Conservation (phyloP, 2,113 vertebrate species). For the Cyprinodon brontotheroides region DNA sequence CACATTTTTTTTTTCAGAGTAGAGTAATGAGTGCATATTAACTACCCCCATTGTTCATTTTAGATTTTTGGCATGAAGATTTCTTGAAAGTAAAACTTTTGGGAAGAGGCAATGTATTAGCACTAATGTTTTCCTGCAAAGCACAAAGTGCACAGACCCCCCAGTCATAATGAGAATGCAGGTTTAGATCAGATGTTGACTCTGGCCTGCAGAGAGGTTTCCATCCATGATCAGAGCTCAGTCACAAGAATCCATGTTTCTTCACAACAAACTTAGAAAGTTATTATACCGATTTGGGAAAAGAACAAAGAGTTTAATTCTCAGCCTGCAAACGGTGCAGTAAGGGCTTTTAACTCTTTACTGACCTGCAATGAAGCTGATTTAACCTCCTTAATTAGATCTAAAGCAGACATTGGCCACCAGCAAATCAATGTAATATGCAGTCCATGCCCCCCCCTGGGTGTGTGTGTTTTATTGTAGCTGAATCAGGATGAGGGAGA, state of each 20-base stretch:
- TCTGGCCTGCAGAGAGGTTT: background rate
- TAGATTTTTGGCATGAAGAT: background rate
- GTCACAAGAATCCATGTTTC: background rate
- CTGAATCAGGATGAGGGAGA: slow-evolving; percentile 54
- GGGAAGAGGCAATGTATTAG: background rate
- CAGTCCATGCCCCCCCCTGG: slow-evolving; percentile 14
- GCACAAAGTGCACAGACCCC: background rate
- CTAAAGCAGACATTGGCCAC: slow-evolving; percentile 14
- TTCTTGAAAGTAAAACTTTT: no score
- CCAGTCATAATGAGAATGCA: background rate
- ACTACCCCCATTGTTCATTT: no score
- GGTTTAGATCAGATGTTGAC: background rate
- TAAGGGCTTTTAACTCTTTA: background rate
- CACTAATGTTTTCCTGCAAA: background rate
- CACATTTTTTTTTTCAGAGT: background rate
- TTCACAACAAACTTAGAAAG: slow-evolving; percentile 5
- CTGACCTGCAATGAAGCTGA: slow-evolving; percentile 15
- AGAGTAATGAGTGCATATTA: background rate
- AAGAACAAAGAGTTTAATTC: background rate
- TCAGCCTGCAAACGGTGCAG: background rate
- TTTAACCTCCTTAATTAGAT: slow-evolving; percentile 23
- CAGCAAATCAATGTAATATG: slow-evolving; percentile 22
- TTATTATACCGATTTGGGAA: background rate
- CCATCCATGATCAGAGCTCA: background rate
- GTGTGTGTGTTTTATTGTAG: slow-evolving; percentile 12